These are phyloP conservation scores for Oreohelix idahoensis DNA, from an alignment of 1,140 invertebrate species.

Conservation along the genomic window DNA sequence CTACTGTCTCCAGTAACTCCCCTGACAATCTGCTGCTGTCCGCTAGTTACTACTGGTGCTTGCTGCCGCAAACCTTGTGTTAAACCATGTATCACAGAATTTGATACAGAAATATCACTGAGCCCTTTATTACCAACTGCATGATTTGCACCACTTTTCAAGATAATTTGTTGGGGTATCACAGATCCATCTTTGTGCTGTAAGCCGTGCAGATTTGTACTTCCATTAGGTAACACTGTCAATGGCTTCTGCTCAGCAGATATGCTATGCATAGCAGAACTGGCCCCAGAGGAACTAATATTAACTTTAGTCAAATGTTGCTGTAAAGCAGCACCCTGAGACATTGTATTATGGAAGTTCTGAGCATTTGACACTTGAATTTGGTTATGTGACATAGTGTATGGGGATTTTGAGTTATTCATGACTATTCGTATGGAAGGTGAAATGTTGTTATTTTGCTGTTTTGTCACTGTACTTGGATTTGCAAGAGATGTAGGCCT, in stretches of 20 bases:
- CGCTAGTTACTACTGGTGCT: neutral
- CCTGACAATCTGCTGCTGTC: conserved; percentile 27
- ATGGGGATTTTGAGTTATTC: conserved; percentile 21
- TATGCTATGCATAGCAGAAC: conserved; percentile 69
- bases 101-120: conserved; percentile 38
- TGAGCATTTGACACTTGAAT: neutral
- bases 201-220: conserved; percentile 37
- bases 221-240: conserved; percentile 56
- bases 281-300: conserved; percentile 73
- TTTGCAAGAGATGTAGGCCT: conserved; percentile 21
- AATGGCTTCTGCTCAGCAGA: conserved; percentile 65
- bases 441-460: neutral
- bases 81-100: conserved; percentile 39
- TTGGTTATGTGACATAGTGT: neutral
- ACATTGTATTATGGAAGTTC: neutral
- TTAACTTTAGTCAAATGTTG: conserved; percentile 28
- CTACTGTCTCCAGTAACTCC: conserved; percentile 43
- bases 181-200: conserved; percentile 39
- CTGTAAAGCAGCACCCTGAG: neutral
- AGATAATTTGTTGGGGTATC: conserved; percentile 36
- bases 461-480: neutral
- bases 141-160: conserved; percentile 37
- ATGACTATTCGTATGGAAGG: conserved; percentile 33
- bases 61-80: neutral
- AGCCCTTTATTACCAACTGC: conserved; percentile 15